Base-by-base conservation (phyloP, 2,113 vertebrate species). In the Dolichotis patagonum region DNA sequence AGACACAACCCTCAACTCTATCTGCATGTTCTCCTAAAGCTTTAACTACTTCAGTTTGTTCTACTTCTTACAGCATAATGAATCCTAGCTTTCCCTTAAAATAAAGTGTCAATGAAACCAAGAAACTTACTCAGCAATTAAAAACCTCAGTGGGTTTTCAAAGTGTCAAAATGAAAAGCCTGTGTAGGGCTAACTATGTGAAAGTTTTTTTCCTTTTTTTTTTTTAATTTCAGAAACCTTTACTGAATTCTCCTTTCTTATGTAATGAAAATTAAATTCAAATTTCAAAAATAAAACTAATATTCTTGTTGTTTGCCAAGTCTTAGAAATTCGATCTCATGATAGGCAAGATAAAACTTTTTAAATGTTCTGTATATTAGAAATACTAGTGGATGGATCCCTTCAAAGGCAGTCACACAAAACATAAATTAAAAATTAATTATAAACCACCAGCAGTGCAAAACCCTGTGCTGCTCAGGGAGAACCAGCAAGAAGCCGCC, bases 81-180 rank as follows among this genome's bases (percentile, higher is more conserved):
- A 94, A 91, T 16, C 35, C 69, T 30, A 91, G 85, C 41, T 86
- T 94, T 91, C 22, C n/a, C n/a, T 96, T 80, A 41, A 93, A 91
- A 83, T 32, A 92, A 90, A 69, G 0, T 80, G 52, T 56, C 46
- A 58, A 46, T 16, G 35, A 65, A 95, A 95, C 28, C 67, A 82
- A 75, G 80, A 80, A 89, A 54, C 19, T 56, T 20, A 85, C 11
- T 43, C 9, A 52, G 35, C 14, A 92, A 28, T 54, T 69, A 56
- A 75, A 14, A 81, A 65, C 14, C 56, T 60, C 81, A 85, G 32
- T 80, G 38, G 38, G 32, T 88, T 69, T 96, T 92, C 63, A 92
- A 89, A 62, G 5, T 92, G 46, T 88, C 58, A 88, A 83, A 89
- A 88, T 58, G 43, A 67, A n/a, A 85, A 87, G 38, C 54, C 58